Evolutionary conservation across 2,888 invertebrate genomes (phyloP).

Genomic region (Synanthedon vespiformis): DNA sequence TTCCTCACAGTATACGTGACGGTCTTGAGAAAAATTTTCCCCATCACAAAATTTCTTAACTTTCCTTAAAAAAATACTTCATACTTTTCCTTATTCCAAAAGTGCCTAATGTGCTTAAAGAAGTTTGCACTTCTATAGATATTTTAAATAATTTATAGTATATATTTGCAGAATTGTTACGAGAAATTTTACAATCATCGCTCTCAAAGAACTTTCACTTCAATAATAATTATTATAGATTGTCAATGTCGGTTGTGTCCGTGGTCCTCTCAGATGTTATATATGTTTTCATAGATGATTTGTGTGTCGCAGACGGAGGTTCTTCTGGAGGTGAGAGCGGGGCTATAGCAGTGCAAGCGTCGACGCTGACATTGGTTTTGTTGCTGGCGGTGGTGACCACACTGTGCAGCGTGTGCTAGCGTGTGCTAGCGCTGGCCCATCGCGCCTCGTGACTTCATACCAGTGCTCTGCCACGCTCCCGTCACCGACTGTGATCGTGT

Average conservation of each 20-base stretch:
- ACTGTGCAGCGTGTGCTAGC: slow-evolving; percentile 13
- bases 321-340: slow-evolving; percentile 7
- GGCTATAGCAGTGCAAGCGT: slow-evolving; percentile 8
- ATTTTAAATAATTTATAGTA: too few species aligned
- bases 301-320: slow-evolving; percentile 4
- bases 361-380: slow-evolving; percentile 12
- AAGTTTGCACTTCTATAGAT: too few species aligned
- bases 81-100: too few species aligned
- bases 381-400: slow-evolving; percentile 6
- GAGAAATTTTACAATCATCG: too few species aligned
- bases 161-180: too few species aligned
- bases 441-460: slow-evolving; percentile 2
- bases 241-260: not conserved
- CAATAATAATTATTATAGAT: too few species aligned
- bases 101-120: too few species aligned
- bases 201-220: too few species aligned
- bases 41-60: too few species aligned
- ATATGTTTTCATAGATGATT: not conserved
- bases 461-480: slow-evolving; percentile 12
- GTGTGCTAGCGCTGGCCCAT: slow-evolving; percentile 35
- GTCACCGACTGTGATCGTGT: slow-evolving; percentile 59
- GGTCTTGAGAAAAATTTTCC: too few species aligned
- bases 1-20: too few species aligned
- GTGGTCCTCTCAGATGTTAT: not conserved
- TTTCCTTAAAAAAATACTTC: too few species aligned